Conservation (phyloP, 2,113 vertebrate species). For the Pollimyrus isidori region DNA sequence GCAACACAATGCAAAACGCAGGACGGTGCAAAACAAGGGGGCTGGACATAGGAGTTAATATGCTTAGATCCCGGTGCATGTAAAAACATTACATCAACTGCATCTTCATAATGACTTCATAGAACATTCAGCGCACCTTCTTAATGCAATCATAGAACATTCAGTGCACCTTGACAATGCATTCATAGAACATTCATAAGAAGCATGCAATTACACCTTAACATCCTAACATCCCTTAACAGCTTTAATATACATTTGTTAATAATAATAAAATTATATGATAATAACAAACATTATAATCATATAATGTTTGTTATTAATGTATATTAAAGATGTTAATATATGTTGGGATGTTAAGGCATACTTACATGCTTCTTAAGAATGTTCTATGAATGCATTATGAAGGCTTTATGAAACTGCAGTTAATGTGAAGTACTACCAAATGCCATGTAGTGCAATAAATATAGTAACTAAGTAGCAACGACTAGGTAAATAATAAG, state of each 20-base stretch:
- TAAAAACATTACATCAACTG: neutral
- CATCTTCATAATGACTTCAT: neutral
- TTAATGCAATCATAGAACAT: neutral
- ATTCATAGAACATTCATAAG: neutral
- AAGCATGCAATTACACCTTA: neutral
- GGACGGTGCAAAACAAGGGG: neutral
- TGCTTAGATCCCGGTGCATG: neutral
- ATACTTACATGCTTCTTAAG: neutral
- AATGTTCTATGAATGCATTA: too few species aligned
- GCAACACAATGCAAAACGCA: neutral
- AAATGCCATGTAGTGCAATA: neutral
- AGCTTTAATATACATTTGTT: neutral
- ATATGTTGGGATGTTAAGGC: neutral
- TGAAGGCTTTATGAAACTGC: neutral
- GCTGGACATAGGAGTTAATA: neutral
- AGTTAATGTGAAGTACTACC: neutral
- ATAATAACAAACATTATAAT: neutral
- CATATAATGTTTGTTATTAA: neutral
- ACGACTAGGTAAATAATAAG: neutral
- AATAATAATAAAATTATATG: neutral
- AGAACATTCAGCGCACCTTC: neutral
- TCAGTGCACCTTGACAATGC: neutral
- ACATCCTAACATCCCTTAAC: neutral
- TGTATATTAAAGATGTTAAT: neutral
- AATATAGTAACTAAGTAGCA: neutral